A percentile compares a stretch with the other conserved stretches of the same genome.
These are phyloP conservation scores for Nemurella pictetii DNA, from an alignment of 2,888 invertebrate species.

Conservation along the genomic window DNA sequence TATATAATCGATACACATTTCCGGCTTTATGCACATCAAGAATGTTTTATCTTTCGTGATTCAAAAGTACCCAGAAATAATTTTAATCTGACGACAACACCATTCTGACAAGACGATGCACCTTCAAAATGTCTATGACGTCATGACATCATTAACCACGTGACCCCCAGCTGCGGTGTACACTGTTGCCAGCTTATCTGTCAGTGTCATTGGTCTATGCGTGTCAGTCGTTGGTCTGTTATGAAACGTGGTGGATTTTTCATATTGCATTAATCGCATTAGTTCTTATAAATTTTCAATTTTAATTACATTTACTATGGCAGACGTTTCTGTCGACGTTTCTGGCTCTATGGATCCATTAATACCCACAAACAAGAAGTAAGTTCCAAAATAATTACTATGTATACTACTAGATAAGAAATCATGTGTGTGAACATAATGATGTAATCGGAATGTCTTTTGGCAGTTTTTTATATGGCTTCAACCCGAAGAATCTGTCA, in stretches of 20 bases:
- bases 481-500: constrained; percentile 47
- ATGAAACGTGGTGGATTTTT: not conserved
- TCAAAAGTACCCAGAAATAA: not conserved
- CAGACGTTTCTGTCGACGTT: constrained; percentile 52
- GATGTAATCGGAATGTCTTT: not conserved
- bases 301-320: constrained; percentile 38
- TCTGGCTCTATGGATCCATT: constrained; percentile 51
- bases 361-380: constrained; percentile 37
- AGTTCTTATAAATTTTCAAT: not conserved
- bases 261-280: not conserved
- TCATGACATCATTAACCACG: not conserved
- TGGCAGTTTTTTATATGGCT: not conserved
- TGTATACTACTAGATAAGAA: not conserved
- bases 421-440: not conserved
- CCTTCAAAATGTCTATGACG: not conserved
- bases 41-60: not conserved
- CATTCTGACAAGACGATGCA: not conserved
- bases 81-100: not conserved
- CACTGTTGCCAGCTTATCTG: not conserved
- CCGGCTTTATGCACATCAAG: not conserved
- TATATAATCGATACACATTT: not conserved
- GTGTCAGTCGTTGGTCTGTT: not conserved
- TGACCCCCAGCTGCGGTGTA: not conserved
- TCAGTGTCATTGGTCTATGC: not conserved
- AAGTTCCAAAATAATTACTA: constrained; percentile 18